Evolutionary conservation across 2,113 vertebrate genomes (phyloP).

Genomic region (Nothoprocta pentlandii): DNA sequence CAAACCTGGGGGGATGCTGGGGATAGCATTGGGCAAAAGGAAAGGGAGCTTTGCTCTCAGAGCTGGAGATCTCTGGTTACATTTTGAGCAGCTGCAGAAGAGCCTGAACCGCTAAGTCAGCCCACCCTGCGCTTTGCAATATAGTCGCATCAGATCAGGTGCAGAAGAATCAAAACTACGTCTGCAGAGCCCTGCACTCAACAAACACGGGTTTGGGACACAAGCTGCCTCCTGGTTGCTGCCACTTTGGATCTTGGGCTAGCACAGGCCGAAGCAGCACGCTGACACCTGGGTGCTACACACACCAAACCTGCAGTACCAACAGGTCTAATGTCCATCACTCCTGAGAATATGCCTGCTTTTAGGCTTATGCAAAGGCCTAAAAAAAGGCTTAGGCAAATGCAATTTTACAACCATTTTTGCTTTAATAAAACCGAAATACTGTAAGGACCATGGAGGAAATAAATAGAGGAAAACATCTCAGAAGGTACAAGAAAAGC

Average conservation of each 20-base stretch:
- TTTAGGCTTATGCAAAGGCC: neutral
- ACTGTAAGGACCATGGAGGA: neutral
- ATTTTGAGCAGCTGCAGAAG: neutral
- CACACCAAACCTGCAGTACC: neutral
- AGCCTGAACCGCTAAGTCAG: neutral
- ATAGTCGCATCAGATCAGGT: neutral
- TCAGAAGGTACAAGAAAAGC: neutral
- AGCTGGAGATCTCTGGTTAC: too few relatives aligned
- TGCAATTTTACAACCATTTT: neutral
- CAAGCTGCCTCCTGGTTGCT: neutral
- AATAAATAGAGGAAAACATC: neutral
- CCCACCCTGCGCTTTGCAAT: neutral
- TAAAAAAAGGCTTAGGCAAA: neutral
- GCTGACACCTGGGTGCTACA: neutral
- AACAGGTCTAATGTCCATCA: neutral
- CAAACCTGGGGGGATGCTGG: too few relatives aligned
- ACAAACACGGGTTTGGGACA: too few relatives aligned
- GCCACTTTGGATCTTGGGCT: neutral
- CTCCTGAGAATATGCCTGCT: neutral
- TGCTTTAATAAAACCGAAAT: constrained; percentile 15
- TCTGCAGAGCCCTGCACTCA: neutral
- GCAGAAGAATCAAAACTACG: neutral
- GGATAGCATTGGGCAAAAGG: neutral
- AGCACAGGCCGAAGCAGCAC: neutral
- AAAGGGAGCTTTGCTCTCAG: neutral